Percentiles rank a stretch among this genome's conserved stretches.
Conservation (phyloP, 2,888 invertebrate species). For the Trissolcus brochymenae region DNA sequence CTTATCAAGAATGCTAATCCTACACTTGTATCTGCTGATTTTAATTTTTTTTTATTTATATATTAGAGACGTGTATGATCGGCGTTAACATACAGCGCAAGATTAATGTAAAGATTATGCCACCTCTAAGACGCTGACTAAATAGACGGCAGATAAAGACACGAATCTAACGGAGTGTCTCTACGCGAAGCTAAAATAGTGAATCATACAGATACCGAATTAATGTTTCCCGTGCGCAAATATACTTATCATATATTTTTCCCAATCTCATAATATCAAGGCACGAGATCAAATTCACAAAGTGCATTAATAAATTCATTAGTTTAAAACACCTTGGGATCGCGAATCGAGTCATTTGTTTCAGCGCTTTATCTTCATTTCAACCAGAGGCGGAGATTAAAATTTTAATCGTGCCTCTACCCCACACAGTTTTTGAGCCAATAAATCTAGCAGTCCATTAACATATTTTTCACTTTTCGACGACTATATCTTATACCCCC, state of each 20-base stretch:
- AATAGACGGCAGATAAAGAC: conserved; percentile 19
- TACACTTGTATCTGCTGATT: conserved; percentile 10
- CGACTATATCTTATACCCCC: conserved; percentile 11
- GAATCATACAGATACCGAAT: conserved; percentile 8
- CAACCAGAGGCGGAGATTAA: too few relatives aligned
- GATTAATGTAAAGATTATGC: conserved; percentile 24
- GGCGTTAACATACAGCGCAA: conserved; percentile 7
- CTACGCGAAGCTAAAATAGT: too few relatives aligned
- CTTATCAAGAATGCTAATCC: conserved; percentile 15
- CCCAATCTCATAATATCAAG: too few relatives aligned
- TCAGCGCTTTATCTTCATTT: too few relatives aligned
- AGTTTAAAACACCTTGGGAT: background rate
- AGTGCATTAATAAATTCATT: too few relatives aligned
- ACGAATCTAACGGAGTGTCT: too few relatives aligned
- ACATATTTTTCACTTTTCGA: conserved; percentile 29
- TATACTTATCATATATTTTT: background rate
- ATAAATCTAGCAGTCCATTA: conserved; percentile 34
- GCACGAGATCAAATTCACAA: too few relatives aligned
- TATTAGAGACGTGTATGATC: conserved; percentile 17
- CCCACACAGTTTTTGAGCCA: conserved; percentile 15
- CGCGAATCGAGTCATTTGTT: conserved; percentile 4
- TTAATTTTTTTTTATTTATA: background rate
- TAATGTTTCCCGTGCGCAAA: background rate
- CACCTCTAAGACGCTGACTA: conserved; percentile 10
- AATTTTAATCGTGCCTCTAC: conserved; percentile 20